Conservation (phyloP, 2,888 invertebrate species). For the Hecatera dysodea region DNA sequence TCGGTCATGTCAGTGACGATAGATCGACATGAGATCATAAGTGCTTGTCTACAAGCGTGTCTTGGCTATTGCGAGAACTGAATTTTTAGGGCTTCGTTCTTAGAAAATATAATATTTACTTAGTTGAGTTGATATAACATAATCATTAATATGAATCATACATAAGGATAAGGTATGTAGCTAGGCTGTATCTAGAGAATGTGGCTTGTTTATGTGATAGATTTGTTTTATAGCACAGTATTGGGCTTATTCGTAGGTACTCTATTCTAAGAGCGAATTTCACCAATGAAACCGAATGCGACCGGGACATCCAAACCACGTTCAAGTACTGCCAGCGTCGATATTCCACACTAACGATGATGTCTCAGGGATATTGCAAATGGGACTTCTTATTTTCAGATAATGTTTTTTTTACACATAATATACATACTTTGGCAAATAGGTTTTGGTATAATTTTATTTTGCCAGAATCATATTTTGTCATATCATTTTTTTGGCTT, state of each 20-base stretch:
- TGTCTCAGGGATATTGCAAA: too few species aligned
- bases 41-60: background rate
- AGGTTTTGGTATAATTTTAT: too few species aligned
- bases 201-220: background rate
- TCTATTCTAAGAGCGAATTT: background rate
- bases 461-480: too few species aligned
- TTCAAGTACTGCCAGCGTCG: background rate
- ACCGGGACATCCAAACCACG: background rate
- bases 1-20: constrained; percentile 16
- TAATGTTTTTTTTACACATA: too few species aligned
- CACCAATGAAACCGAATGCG: background rate
- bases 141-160: too few species aligned
- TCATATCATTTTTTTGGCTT: too few species aligned
- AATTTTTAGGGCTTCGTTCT: too few species aligned
- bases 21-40: constrained; percentile 11
- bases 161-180: too few species aligned
- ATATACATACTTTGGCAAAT: too few species aligned
- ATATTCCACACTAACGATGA: background rate
- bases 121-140: background rate
- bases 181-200: background rate
- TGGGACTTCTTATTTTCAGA: too few species aligned
- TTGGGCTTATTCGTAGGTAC: too few species aligned
- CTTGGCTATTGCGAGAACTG: background rate
- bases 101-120: background rate
- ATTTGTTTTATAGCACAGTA: background rate